Evolutionary conservation across 1,140 invertebrate species (phyloP).

Genomic region (Lutraria rhynchaena): DNA sequence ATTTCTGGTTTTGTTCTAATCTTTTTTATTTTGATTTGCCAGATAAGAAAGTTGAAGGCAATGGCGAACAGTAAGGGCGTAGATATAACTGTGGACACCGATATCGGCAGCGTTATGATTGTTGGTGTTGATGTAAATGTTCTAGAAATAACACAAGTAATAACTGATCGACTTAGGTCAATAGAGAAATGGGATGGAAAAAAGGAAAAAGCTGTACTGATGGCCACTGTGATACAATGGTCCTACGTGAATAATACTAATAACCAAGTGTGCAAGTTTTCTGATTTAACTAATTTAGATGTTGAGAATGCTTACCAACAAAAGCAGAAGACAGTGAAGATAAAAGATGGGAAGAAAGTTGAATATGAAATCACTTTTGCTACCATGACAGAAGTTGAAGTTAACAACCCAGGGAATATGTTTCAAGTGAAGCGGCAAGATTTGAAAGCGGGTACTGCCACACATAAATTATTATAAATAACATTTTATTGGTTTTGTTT

Average conservation of each 20-base stretch:
- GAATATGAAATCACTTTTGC: constrained; percentile 1
- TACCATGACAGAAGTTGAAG: neutral
- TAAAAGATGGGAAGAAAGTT: neutral
- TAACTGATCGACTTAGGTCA: neutral
- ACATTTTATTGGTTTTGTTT: neutral
- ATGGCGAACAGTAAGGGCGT: too few relatives aligned
- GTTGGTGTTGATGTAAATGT: too few relatives aligned
- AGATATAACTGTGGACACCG: too few relatives aligned
- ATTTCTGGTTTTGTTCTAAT: too few relatives aligned
- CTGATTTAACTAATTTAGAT: too few relatives aligned
- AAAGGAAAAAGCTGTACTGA: neutral
- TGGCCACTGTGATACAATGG: neutral
- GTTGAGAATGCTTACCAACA: neutral
- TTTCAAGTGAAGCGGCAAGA: neutral
- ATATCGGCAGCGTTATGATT: too few relatives aligned
- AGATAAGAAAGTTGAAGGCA: too few relatives aligned
- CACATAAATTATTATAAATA: neutral
- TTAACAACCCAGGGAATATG: neutral
- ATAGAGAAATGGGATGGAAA: neutral
- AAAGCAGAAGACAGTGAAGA: neutral
- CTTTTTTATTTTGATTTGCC: too few relatives aligned
- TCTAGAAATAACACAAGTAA: too few relatives aligned
- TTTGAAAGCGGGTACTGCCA: neutral
- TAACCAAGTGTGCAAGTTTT: neutral
- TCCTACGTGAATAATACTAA: neutral